phyloP scores from a whole-genome alignment of 1,140 invertebrate genomes.

The Zaprionus ghesquierei region DNA sequence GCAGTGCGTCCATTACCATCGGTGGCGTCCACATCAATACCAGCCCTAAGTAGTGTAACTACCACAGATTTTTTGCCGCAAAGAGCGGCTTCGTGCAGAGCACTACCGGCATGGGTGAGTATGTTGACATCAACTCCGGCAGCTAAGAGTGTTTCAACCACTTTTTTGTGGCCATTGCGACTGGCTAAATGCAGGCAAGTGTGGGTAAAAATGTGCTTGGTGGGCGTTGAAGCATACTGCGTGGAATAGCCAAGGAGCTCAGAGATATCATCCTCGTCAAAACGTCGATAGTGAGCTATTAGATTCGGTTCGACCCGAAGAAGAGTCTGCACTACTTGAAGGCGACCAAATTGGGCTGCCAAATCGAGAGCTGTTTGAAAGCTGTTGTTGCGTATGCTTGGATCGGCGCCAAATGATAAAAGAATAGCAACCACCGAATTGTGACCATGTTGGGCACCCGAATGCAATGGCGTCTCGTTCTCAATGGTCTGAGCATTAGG shows the following conservation, averaged over 20 bases:
- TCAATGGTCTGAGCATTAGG: conserved; percentile 95
- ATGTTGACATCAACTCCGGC: conserved; percentile 95
- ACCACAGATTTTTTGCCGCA: conserved; percentile 97
- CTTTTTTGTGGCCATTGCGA: conserved; percentile 93
- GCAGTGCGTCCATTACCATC: conserved; percentile 93
- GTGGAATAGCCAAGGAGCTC: conserved; percentile 42
- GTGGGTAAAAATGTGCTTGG: conserved; percentile 86
- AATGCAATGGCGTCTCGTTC: conserved; percentile 96
- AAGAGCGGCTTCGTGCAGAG: conserved; percentile 96
- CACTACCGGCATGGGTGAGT: conserved; percentile 93
- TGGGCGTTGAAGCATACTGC: conserved; percentile 50
- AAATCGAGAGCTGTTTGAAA: conserved; percentile 97
- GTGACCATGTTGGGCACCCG: conserved; percentile 97
- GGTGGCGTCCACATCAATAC: conserved; percentile 90
- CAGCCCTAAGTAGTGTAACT: conserved; percentile 90
- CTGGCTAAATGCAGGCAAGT: conserved; percentile 97
- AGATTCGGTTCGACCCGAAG: conserved; percentile 90
- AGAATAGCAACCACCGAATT: conserved; percentile 93
- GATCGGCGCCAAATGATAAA: conserved; percentile 93
- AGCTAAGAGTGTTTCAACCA: conserved; percentile 92
- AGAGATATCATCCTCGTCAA: conserved; percentile 14
- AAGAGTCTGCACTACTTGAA: conserved; percentile 94
- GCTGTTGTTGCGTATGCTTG: conserved; percentile 92
- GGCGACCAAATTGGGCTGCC: conserved; percentile 93
- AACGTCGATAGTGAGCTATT: conserved; percentile 85